Conservation (phyloP, 2,797 vertebrate genomes). For the Tauraco hartlaubi region DNA sequence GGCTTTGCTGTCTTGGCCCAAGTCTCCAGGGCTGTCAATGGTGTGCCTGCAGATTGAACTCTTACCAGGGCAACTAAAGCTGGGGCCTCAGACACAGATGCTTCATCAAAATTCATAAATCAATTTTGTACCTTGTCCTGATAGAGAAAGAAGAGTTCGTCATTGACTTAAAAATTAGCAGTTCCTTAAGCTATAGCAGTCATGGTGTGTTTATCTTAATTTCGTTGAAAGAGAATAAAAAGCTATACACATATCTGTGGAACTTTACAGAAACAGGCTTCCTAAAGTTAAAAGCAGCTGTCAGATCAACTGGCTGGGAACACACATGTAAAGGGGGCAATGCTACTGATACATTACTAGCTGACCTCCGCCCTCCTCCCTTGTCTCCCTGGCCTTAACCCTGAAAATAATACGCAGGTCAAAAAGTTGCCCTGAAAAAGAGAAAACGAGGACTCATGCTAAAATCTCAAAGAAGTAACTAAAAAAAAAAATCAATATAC, state of each 20-base stretch:
- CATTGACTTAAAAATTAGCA: neutral
- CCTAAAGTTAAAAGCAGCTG: neutral
- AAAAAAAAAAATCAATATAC: neutral
- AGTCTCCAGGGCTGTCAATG: neutral
- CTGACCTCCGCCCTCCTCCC: neutral
- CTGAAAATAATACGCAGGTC: neutral
- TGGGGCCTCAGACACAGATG: neutral
- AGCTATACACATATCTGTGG: neutral
- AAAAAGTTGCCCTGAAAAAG: neutral
- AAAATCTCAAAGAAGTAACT: neutral
- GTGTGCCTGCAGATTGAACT: neutral
- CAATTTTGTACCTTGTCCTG: neutral
- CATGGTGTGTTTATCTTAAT: neutral
- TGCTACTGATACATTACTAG: neutral
- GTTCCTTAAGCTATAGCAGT: neutral
- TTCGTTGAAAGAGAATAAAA: neutral
- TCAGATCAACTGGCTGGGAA: neutral
- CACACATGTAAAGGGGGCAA: neutral
- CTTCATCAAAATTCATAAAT: neutral
- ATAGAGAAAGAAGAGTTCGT: neutral
- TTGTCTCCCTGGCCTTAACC: neutral
- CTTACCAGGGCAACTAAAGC: neutral
- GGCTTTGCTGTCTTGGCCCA: neutral
- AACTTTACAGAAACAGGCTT: neutral
- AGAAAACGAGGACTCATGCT: neutral